Evolutionary conservation across 2,113 vertebrate species (phyloP).

Genomic region (human (Homo sapiens)): DNA sequence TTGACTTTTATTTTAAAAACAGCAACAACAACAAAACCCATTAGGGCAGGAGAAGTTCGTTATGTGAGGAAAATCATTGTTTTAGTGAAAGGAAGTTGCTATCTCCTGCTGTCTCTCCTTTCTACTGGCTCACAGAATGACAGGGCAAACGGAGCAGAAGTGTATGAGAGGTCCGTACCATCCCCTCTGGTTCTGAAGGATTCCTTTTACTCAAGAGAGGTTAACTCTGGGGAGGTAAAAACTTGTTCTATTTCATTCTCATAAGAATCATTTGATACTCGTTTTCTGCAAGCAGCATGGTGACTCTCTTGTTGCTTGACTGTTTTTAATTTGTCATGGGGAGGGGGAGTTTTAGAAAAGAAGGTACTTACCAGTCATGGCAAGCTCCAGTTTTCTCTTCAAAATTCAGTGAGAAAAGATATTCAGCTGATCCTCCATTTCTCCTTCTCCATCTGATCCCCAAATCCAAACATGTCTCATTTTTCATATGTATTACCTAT

Average conservation of each 20-base stretch:
- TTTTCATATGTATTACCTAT: not conserved
- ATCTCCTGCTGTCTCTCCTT: not conserved
- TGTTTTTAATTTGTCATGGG: not conserved
- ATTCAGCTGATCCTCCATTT: not conserved
- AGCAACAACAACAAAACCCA: not conserved
- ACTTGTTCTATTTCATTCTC: not conserved
- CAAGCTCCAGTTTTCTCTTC: not conserved
- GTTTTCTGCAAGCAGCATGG: not conserved
- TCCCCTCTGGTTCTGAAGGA: not conserved
- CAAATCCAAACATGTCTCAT: not conserved
- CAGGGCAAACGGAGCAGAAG: not conserved
- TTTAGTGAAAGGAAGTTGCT: constrained; percentile 6
- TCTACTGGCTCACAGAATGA: not conserved
- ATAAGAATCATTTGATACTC: not conserved
- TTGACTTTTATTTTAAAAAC: not conserved
- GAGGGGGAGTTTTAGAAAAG: not conserved
- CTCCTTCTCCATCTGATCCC: not conserved
- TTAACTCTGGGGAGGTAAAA: not conserved
- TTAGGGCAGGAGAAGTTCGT: not conserved
- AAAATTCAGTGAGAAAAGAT: not conserved
- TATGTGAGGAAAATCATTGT: not conserved
- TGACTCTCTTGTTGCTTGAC: not conserved
- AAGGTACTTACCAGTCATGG: not conserved
- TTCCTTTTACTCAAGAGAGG: not conserved
- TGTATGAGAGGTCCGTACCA: not conserved